phyloP scores from a whole-genome alignment of 1,140 invertebrate genomes.

The Tachypleus tridentatus region DNA sequence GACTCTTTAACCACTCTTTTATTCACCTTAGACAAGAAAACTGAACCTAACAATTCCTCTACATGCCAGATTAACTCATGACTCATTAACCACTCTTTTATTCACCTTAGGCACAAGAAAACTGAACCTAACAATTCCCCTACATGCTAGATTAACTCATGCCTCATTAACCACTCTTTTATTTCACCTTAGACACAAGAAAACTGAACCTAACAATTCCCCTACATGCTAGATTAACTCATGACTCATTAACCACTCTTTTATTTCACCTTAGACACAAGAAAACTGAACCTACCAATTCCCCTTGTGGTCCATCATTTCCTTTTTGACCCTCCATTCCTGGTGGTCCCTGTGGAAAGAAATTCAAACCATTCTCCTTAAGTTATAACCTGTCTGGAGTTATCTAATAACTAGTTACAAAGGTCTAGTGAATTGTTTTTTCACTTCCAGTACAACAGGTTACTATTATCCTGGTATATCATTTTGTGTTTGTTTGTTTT shows the following conservation, averaged over 20 bases:
- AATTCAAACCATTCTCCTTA: background rate
- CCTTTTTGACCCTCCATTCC: slow-evolving; percentile 43
- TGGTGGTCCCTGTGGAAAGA: slow-evolving; percentile 32
- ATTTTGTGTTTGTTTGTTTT: too few species aligned
- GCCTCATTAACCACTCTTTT: background rate
- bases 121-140: background rate
- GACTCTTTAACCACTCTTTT: background rate
- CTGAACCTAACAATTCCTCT: background rate
- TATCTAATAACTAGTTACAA: too few species aligned
- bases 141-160: background rate
- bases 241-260: background rate
- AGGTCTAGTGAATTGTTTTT: too few species aligned
- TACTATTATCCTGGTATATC: too few species aligned
- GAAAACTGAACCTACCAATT: slow-evolving; percentile 34
- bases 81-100: background rate
- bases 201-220: background rate
- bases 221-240: background rate
- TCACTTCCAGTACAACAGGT: too few species aligned
- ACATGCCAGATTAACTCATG: background rate
- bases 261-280: background rate
- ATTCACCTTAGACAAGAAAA: background rate
- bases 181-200: background rate
- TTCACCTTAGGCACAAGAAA: background rate
- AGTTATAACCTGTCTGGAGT: too few species aligned
- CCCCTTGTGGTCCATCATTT: slow-evolving; percentile 44